phyloP scores from a whole-genome alignment of 2,888 invertebrate species.

The Temnothorax rugatulus region DNA sequence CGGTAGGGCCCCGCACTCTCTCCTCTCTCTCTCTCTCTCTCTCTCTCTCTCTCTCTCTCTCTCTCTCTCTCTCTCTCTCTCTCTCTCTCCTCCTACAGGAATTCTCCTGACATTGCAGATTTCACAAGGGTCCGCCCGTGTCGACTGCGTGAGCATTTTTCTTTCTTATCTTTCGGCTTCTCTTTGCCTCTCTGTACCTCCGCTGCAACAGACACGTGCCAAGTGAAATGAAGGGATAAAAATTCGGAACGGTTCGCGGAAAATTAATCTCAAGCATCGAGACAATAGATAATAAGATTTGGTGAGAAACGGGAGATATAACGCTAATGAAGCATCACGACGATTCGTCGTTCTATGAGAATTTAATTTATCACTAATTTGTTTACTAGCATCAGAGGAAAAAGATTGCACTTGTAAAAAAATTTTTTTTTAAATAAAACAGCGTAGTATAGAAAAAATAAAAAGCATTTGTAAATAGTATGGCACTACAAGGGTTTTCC shows the following conservation, averaged over 20 bases:
- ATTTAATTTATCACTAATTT: background rate
- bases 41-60: background rate
- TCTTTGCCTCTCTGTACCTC: conserved; percentile 14
- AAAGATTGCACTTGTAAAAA: background rate
- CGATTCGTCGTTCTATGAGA: background rate
- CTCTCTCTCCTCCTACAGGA: conserved; percentile 66
- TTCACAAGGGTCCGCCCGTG: conserved; percentile 64
- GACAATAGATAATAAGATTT: background rate
- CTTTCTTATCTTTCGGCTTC: conserved; percentile 54
- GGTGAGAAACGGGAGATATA: background rate
- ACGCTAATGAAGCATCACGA: background rate
- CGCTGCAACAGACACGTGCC: conserved; percentile 49
- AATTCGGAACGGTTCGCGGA: conserved; percentile 51
- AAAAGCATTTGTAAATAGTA: background rate
- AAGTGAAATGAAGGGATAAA: conserved; percentile 64
- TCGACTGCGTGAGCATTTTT: conserved; percentile 61
- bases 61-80: too few relatives aligned
- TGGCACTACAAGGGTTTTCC: background rate
- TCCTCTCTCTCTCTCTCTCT: too few relatives aligned
- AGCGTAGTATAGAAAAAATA: background rate
- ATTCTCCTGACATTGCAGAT: conserved; percentile 77
- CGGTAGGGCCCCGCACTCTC: conserved; percentile 54
- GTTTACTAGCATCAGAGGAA: background rate
- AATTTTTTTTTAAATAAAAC: background rate
- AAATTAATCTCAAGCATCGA: conserved; percentile 61